Percentiles rank a stretch among this genome's conserved stretches.
phyloP scores from a whole-genome alignment of 2,888 invertebrate genomes.

The Xanthorhoe spadicearia region DNA sequence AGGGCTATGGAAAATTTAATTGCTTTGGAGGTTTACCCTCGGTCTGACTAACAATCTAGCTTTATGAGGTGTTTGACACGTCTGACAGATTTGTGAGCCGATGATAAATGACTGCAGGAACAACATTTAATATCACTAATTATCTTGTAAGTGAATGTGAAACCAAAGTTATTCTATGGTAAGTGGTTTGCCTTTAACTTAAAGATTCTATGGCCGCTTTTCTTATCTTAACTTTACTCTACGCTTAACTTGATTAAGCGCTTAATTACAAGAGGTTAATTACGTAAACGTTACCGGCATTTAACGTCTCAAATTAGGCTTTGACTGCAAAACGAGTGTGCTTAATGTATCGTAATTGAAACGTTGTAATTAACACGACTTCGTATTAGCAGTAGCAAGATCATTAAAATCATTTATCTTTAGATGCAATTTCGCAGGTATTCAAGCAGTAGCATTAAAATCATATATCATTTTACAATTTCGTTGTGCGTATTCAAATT shows the following conservation, averaged over 20 bases:
- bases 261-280: constrained; percentile 57
- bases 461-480: too few species aligned
- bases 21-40: constrained; percentile 37
- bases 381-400: not conserved
- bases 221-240: constrained; percentile 36
- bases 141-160: too few species aligned
- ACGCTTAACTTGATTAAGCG: constrained; percentile 50
- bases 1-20: constrained; percentile 45
- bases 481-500: too few species aligned
- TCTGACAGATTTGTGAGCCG: not conserved
- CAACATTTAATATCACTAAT: not conserved
- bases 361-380: constrained; percentile 1
- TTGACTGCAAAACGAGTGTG: constrained; percentile 48
- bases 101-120: not conserved
- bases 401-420: not conserved
- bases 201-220: constrained; percentile 31
- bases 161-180: too few species aligned
- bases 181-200: too few species aligned
- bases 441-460: not conserved
- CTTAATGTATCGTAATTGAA: constrained; percentile 43
- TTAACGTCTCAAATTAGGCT: constrained; percentile 48
- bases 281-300: constrained; percentile 51
- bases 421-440: too few species aligned
- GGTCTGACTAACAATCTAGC: constrained; percentile 26
- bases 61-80: constrained; percentile 27